Conservation (phyloP, 2,888 invertebrate species). For the Saturnia pavonia region DNA sequence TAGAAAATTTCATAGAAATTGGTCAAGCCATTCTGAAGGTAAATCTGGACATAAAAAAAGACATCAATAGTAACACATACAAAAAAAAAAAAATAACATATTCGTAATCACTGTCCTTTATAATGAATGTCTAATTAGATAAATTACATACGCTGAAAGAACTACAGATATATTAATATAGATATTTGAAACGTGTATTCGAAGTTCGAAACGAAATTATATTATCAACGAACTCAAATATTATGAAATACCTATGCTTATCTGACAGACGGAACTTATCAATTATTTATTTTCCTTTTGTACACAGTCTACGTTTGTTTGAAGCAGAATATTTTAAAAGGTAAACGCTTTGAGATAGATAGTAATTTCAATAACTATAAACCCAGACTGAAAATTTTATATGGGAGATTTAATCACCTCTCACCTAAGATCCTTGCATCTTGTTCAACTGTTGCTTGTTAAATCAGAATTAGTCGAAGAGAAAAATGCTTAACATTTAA, state of each 20-base stretch:
- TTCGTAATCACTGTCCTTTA: no score
- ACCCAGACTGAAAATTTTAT: background rate
- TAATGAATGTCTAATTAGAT: no score
- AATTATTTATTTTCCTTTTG: slow-evolving; percentile 16
- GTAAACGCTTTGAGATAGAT: background rate
- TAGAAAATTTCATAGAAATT: no score
- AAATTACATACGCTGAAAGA: no score
- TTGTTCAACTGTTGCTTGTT: background rate
- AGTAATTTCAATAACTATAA: slow-evolving; percentile 7
- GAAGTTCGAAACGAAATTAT: background rate
- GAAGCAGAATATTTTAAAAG: slow-evolving; percentile 22
- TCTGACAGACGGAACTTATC: slow-evolving; percentile 10
- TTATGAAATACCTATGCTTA: slow-evolving; percentile 3
- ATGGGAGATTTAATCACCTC: slow-evolving; percentile 16
- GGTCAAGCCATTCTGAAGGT: no score
- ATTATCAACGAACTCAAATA: slow-evolving; percentile 12
- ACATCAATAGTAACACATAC: no score
- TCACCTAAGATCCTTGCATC: slow-evolving; percentile 17
- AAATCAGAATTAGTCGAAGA: background rate
- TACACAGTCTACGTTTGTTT: slow-evolving; percentile 13
- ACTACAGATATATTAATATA: no score
- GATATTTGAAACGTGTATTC: background rate
- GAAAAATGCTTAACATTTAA: background rate
- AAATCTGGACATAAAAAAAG: no score
- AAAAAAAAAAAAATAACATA: no score